These are phyloP conservation scores for Conus ventricosus DNA, from an alignment of 1,140 invertebrate species.

Conservation along the genomic window DNA sequence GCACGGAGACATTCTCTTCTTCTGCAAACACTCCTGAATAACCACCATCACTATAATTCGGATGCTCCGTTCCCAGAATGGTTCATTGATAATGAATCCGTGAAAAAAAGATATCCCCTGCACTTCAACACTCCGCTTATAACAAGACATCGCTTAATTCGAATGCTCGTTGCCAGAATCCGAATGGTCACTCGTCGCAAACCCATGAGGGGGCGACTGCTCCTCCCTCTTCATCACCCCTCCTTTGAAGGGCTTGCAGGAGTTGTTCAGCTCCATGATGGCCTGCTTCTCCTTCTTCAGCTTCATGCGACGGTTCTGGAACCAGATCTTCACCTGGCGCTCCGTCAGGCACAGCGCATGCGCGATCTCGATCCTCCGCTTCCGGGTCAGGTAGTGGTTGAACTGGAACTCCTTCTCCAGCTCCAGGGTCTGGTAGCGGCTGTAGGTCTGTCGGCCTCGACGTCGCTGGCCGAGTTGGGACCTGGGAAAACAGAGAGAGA, in stretches of 20 bases:
- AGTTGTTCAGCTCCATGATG: neutral
- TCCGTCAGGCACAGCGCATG: conserved; percentile 9
- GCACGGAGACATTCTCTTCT: too few species aligned
- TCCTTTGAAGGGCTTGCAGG: neutral
- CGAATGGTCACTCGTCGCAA: neutral
- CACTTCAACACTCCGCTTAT: neutral
- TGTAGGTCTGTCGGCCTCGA: neutral
- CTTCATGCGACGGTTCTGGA: neutral
- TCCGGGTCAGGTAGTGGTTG: conserved; percentile 2
- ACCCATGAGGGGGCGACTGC: neutral
- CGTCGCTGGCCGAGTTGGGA: neutral
- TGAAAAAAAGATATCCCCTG: too few species aligned
- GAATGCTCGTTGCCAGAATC: neutral
- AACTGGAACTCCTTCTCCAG: conserved; percentile 6
- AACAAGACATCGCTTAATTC: neutral
- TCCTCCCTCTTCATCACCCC: neutral
- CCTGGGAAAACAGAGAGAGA: neutral
- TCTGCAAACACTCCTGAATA: too few species aligned
- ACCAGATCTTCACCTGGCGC: neutral
- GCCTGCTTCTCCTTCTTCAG: neutral
- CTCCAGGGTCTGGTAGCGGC: conserved; percentile 5
- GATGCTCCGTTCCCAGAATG: too few species aligned
- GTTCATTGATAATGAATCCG: too few species aligned
- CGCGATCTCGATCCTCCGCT: conserved; percentile 2
- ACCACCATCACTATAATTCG: too few species aligned